Conservation (phyloP, 2,888 invertebrate genomes). For the Nomada flava region DNA sequence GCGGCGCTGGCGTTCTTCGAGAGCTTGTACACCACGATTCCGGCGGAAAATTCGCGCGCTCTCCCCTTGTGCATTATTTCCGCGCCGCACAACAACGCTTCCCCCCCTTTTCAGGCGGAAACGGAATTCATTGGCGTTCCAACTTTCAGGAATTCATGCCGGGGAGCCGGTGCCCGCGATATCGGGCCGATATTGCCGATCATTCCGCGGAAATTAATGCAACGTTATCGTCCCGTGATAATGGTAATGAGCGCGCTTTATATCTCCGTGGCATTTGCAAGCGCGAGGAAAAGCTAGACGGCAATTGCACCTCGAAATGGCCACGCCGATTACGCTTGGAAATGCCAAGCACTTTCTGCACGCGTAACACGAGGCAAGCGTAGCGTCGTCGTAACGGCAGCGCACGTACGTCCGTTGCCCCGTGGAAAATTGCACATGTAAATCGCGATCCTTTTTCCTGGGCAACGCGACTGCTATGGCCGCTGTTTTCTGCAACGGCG, state of each 20-base stretch:
- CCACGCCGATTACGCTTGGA: slow-evolving; percentile 60
- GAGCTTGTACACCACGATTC: slow-evolving; percentile 26
- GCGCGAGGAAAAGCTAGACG: slow-evolving; percentile 60
- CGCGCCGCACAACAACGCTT: slow-evolving; percentile 2
- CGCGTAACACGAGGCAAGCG: slow-evolving; percentile 37
- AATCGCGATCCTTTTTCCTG: slow-evolving; percentile 57
- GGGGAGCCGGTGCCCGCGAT: neutral
- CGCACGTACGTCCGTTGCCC: slow-evolving; percentile 61
- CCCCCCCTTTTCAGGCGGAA: neutral
- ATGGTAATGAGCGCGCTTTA: slow-evolving; percentile 71
- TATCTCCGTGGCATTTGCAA: slow-evolving; percentile 48
- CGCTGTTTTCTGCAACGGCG: slow-evolving; percentile 11
- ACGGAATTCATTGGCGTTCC: slow-evolving; percentile 29
- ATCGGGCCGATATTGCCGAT: slow-evolving; percentile 64
- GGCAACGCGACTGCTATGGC: neutral
- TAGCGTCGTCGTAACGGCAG: slow-evolving; percentile 36
- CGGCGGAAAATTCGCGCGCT: slow-evolving; percentile 44
- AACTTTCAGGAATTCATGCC: slow-evolving; percentile 29
- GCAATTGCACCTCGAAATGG: slow-evolving; percentile 62
- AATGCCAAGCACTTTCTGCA: slow-evolving; percentile 63
- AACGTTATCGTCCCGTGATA: slow-evolving; percentile 67
- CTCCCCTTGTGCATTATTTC: slow-evolving; percentile 24
- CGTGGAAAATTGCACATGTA: slow-evolving; percentile 68
- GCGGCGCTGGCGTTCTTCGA: slow-evolving; percentile 8
- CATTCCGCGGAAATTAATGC: slow-evolving; percentile 73